Base-by-base conservation (phyloP, 1,140 invertebrate species). In the Heliconius eleuchia region DNA sequence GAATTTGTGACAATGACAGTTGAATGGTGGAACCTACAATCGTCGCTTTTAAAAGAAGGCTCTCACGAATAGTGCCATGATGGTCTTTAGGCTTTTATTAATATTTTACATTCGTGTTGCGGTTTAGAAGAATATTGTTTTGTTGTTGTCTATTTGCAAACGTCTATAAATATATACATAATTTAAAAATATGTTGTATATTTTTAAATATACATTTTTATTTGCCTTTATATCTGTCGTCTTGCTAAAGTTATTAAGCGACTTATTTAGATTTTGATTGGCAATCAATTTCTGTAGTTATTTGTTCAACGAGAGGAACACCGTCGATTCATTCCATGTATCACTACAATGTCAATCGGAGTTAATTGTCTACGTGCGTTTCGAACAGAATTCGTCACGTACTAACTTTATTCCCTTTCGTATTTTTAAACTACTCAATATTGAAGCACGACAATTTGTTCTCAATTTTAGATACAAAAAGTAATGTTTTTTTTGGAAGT, bases 301-400 rank as follows among this genome's bases (percentile, higher is more conserved):
- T 66, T 66, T 66, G 60, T 30, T 66, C 27, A 66, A 66, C 60
- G 60, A 30, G 60, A 66, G 60, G 30, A 66, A 66, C 60, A 66
- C 60, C 76, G 73, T 81, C 42, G 73, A 78, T 81, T 76, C 79
- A 66, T 79, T 83, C 80, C 83, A 84, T 89, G 85, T 87, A 85
- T 89, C 84, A 88, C 79, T 86, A 84, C 85, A 86, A 86, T 85
- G 87, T 87, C 87, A 88, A 82, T 82, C 80, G 80, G 77, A 84
- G 86, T 88, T 88, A 88, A 88, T 89, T 88, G 89, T 87, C 88
- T 89, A 91, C 88, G 89, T 89, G 89, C 84, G 87, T 89, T 90
- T 90, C 86, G 83, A 89, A 77, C 77, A 79, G 84, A 86, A 88
- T 89, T 84, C 84, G 88, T 89, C 88, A 90, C 89, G 87, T 89